These are phyloP conservation scores for Cassiopea xamachana DNA, from an alignment of 30 jellyfish, hydroid and myxozoan genomes.

Conservation along the genomic window DNA sequence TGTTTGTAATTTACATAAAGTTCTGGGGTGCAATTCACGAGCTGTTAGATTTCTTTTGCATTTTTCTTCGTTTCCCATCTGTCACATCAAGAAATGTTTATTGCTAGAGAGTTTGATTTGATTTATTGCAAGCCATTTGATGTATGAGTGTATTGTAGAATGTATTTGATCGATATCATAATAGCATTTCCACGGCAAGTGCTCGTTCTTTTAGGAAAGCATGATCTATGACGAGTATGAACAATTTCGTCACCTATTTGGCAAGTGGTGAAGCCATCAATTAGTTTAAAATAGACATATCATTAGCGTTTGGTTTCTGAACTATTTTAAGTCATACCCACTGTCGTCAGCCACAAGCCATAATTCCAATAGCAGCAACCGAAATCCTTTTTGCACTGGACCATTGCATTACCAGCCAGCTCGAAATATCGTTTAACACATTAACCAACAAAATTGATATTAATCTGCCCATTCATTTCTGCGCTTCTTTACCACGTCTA, in stretches of 20 bases:
- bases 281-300: not conserved
- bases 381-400: not conserved
- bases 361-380: not conserved
- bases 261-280: not conserved
- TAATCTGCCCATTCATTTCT: not conserved
- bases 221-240: not conserved
- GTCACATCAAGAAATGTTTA: too few species aligned
- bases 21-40: too few species aligned
- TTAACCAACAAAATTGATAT: not conserved
- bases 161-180: too few species aligned
- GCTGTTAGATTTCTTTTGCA: too few species aligned
- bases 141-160: too few species aligned
- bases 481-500: not conserved
- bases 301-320: not conserved
- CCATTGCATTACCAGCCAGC: not conserved
- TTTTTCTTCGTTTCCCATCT: too few species aligned
- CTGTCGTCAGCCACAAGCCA: not conserved
- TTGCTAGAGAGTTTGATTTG: too few species aligned
- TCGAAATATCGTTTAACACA: not conserved
- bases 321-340: not conserved
- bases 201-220: not conserved
- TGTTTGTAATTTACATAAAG: too few species aligned
- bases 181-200: not conserved
- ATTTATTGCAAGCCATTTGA: too few species aligned
- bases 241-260: not conserved